phyloP scores from a whole-genome alignment of 2,888 invertebrate genomes.

The Nomada ferruginata region DNA sequence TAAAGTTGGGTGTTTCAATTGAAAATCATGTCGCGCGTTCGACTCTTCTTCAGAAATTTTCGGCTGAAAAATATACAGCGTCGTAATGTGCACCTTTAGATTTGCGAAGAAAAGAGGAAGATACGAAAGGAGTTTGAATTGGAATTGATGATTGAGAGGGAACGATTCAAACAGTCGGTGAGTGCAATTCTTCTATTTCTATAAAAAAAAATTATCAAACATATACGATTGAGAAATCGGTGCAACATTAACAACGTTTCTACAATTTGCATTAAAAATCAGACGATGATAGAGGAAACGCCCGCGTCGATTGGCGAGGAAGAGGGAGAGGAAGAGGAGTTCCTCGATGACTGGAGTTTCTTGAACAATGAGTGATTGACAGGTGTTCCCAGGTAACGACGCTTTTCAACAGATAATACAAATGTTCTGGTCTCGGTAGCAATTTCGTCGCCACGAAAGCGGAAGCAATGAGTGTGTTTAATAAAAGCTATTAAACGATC shows the following conservation, averaged over 20 bases:
- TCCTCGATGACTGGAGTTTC: constrained; percentile 38
- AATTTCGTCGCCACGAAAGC: background rate
- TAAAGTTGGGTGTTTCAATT: constrained; percentile 61
- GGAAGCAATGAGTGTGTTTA: background rate
- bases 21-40: background rate
- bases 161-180: constrained; percentile 37
- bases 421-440: background rate
- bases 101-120: constrained; percentile 50
- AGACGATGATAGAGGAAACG: constrained; percentile 11
- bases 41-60: background rate
- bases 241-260: background rate
- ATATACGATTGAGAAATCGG: background rate
- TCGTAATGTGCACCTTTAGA: constrained; percentile 27
- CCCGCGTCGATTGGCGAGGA: constrained; percentile 1
- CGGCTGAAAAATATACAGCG: too few relatives aligned
- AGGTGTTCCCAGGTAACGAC: background rate
- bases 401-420: background rate
- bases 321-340: constrained; percentile 32
- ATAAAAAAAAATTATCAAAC: background rate
- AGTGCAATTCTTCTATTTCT: constrained; percentile 5
- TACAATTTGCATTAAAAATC: background rate
- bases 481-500: constrained; percentile 9
- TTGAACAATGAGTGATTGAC: constrained; percentile 33
- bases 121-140: constrained; percentile 34
- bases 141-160: constrained; percentile 51